Evolutionary conservation across 2,113 vertebrate genomes (phyloP).

Genomic region (Trogon surrucura): DNA sequence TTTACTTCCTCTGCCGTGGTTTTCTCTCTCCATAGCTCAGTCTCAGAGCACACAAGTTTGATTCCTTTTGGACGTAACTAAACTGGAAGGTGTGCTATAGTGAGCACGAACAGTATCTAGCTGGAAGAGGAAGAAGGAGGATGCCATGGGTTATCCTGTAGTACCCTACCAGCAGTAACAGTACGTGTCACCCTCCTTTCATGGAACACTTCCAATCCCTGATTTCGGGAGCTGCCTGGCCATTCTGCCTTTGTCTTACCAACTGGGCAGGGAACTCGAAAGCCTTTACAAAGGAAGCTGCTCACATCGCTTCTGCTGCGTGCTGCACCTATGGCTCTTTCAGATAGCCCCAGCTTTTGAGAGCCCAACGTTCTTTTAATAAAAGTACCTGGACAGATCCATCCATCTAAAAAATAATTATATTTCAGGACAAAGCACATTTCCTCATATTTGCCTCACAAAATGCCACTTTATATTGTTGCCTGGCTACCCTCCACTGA

Average conservation of each 20-base stretch:
- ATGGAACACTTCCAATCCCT: background rate
- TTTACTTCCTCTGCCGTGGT: background rate
- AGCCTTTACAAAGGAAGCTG: background rate
- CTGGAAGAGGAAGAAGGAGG: background rate
- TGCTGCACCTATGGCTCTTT: background rate
- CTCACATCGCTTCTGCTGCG: background rate
- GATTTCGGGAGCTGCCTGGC: background rate
- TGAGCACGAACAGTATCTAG: background rate
- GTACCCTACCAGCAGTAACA: background rate
- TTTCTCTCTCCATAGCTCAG: background rate
- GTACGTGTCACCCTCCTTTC: background rate
- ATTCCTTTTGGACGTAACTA: background rate
- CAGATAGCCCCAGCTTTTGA: background rate
- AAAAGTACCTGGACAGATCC: background rate
- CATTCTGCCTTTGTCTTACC: background rate
- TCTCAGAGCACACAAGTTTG: background rate
- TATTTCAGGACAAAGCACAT: background rate
- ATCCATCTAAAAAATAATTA: background rate
- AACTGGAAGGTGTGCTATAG: background rate
- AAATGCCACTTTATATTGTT: background rate
- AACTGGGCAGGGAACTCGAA: background rate
- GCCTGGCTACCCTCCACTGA: background rate
- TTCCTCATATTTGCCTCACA: background rate
- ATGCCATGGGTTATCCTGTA: accelerated
- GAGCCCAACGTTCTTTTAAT: background rate